These are phyloP conservation scores for Drosophila lutescens DNA, from an alignment of 2,888 invertebrate genomes.

Conservation along the genomic window DNA sequence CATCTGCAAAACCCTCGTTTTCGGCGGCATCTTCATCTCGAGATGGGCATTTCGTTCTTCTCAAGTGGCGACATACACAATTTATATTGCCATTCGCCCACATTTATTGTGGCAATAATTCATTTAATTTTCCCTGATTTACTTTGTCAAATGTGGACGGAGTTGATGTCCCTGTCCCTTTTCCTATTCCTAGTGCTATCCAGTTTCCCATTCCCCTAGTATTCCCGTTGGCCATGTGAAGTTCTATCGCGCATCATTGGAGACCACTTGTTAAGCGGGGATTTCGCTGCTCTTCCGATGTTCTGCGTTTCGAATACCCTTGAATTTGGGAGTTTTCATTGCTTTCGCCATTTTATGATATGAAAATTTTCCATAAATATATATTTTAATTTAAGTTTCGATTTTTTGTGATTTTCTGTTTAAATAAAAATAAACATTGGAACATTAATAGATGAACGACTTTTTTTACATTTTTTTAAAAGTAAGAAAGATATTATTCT, in stretches of 20 bases:
- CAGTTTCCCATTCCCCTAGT: neutral
- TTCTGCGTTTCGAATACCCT: neutral
- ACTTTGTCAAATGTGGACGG: slow-evolving; percentile 61
- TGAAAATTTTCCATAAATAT: too few species aligned
- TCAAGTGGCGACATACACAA: slow-evolving; percentile 53
- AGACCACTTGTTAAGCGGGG: slow-evolving; percentile 48
- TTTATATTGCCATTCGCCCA: slow-evolving; percentile 68
- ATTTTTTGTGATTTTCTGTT: too few species aligned
- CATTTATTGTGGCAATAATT: slow-evolving; percentile 80
- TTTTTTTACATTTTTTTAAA: too few species aligned
- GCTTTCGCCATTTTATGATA: too few species aligned
- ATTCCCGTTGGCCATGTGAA: slow-evolving; percentile 41
- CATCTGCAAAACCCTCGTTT: neutral
- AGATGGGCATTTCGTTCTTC: neutral
- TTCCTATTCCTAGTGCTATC: neutral
- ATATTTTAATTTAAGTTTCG: too few species aligned
- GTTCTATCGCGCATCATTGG: slow-evolving; percentile 31
- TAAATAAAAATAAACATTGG: too few species aligned
- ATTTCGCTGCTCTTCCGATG: slow-evolving; percentile 15
- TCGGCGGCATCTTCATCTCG: neutral
- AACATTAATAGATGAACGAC: too few species aligned
- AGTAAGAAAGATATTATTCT: too few species aligned
- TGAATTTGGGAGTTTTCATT: neutral
- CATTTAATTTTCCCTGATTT: slow-evolving; percentile 80
- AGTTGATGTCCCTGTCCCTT: neutral